Conservation (phyloP, 2,888 invertebrate species). For the Tryphoninae sp. region DNA sequence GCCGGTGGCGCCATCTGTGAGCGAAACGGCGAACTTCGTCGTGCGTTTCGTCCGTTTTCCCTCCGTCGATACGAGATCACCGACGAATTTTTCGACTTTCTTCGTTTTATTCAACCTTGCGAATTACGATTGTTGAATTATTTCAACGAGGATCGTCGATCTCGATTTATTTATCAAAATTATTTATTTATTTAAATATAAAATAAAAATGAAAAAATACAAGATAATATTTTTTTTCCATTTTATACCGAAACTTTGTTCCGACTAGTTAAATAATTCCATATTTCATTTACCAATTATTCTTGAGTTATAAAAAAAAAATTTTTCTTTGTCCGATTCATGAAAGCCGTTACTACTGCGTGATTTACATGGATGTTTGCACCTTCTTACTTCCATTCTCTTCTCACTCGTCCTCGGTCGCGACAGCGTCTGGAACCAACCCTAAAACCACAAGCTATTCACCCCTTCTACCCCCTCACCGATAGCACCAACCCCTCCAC, state of each 20-base stretch:
- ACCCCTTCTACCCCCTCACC: conserved; percentile 64
- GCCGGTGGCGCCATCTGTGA: conserved; percentile 77
- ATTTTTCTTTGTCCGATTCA: conserved; percentile 29
- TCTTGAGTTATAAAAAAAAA: too few relatives aligned
- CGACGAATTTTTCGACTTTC: background rate
- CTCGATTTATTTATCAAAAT: too few relatives aligned
- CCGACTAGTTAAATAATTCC: too few relatives aligned
- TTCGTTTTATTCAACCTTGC: too few relatives aligned
- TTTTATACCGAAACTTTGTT: too few relatives aligned
- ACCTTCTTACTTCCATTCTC: conserved; percentile 47
- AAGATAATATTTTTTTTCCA: too few relatives aligned
- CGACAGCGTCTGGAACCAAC: conserved; percentile 71
- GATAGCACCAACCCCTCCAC: conserved; percentile 22
- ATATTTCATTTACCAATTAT: too few relatives aligned
- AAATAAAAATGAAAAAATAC: too few relatives aligned
- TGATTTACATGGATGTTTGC: conserved; percentile 25
- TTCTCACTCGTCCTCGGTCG: conserved; percentile 66
- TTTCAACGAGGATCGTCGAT: too few relatives aligned
- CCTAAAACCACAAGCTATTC: conserved; percentile 75
- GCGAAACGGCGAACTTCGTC: conserved; percentile 64
- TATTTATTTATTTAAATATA: too few relatives aligned
- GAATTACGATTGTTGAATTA: too few relatives aligned
- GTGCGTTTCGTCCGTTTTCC: conserved; percentile 50
- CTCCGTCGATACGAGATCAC: conserved; percentile 43
- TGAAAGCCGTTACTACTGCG: conserved; percentile 48